Base-by-base conservation (phyloP, 2,888 invertebrate genomes). In the Choristoneura rosaceana region DNA sequence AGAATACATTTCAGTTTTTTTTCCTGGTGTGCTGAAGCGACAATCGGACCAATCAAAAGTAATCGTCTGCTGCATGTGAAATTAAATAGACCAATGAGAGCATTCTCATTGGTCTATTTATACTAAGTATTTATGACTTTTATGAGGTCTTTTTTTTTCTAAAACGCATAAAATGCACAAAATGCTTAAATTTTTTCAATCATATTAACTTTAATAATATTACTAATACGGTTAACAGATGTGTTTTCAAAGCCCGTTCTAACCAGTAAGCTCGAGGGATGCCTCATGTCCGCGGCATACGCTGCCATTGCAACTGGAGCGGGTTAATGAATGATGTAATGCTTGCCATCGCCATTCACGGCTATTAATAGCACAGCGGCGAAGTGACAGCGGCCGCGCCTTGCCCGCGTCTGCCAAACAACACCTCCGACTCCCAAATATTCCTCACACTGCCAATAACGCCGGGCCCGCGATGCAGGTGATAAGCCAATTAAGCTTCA, bases 311-410 rank as follows among this genome's bases (percentile, higher is more conserved):
- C 17, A 43, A 50, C 71, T 71, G 71, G 71, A 71, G 66, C 71
- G 62, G 62, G 62, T 71, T 68, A 78, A 81, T 84, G 84, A 84
- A 86, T 87, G 85, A 87, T 87, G 87, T 87, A 87, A 89, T 86
- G 86, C 81, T 80, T 79, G 78, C 77, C 78, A 81, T 79, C 77
- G 79, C 85, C 87, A 89, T 88, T 89, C 87, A 87, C 77, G 77
- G 77, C 84, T 89, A 89, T 86, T 83, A 82, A 84, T 88, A 89
- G 75, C 74, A 71, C 38, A 38, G 38, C 38, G 38, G 74, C 68
- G 62, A 75, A 67, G 78, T 75, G 79, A 80, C 82, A 78, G 70
- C 76, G 74, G 70, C 73, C 74, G 76, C 75, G 76, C 78, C 75
- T 78, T 38, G 76, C 69, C 60, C 74, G 43, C 45, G 43, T 45